Evolutionary conservation across 2,797 vertebrate species (phyloP), one percentile per base, ranked within the genome.

Genomic region (Otolemur crassicaudatus): DNA sequence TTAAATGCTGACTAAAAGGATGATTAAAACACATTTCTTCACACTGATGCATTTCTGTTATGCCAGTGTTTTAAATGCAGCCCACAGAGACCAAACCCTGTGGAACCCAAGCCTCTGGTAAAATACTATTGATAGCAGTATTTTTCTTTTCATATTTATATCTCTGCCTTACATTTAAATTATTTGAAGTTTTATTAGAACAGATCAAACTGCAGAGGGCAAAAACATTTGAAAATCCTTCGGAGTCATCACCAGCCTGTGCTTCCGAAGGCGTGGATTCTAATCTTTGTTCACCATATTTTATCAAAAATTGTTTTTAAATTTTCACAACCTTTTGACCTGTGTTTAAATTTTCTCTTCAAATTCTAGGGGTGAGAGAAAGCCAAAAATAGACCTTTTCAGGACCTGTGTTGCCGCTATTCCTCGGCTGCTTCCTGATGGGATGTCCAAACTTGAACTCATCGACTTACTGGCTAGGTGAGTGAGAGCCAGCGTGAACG

Each of bases 351-450:
- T 70, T 97, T 84, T 98, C 70, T 9, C 97, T 97, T 97, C 79
- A 94, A 96, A 96, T 98, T 98, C 94, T 98, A 99, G 99, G 0
- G 99, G 99, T 80, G 99, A 99, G 98, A 99, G 99, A 98, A 99
- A 99, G 97, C 99, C 99, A 43, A 99, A 99, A 98, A 99, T 99
- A 0, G 99, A 99, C 97, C 99, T 99, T 87, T 99, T 99, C 98
- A 99, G 99, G 97, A 99, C 99, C 1, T 99, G 99, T 81, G 99
- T 99, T 94, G 99, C 99, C 76, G 99, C 99, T 94, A 99, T 99
- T 97, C 99, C 99, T 96, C 99, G 99, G 16, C 99, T 99, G 84
- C 99, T 99, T 96, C 99, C 99, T 17, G 99, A 99, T 82, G 99
- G 99, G 98, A 99, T 99, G 99, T 99, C 99, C 95, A 99, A 99